Percentiles rank a stretch among this genome's conserved stretches.
These are phyloP conservation scores for Nothoprocta pentlandii DNA, from an alignment of 2,113 vertebrate species.

Conservation along the genomic window DNA sequence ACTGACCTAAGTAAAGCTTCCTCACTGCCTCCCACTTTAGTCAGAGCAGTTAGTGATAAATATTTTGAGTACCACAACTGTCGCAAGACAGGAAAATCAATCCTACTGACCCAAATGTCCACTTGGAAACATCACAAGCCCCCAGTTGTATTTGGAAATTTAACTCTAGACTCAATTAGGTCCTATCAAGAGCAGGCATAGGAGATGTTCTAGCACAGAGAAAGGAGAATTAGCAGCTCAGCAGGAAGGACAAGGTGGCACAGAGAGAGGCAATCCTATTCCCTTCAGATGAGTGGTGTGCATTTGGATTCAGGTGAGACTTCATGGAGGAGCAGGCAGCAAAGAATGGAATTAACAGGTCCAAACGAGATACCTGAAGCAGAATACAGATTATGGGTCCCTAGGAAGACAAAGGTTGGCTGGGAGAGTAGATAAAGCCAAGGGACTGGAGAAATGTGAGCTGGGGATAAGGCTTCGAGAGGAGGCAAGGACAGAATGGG, in stretches of 20 bases:
- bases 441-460: not conserved
- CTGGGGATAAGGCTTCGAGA: not conserved
- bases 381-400: not conserved
- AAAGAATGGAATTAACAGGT: not conserved
- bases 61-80: not conserved
- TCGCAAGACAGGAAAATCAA: not conserved
- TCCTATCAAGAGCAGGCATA: not conserved
- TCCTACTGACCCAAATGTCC: not conserved
- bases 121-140: not conserved
- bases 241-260: accelerated
- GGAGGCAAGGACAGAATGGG: not conserved
- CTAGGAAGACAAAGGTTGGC: not conserved
- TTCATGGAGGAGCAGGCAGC: not conserved
- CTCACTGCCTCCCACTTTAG: not conserved
- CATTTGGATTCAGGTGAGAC: not conserved
- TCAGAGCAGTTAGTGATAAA: not conserved
- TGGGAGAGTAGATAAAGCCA: not conserved
- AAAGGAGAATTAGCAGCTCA: not conserved
- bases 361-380: not conserved
- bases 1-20: not conserved
- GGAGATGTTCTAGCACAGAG: not conserved
- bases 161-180: not conserved
- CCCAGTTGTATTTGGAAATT: not conserved
- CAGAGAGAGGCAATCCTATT: not conserved
- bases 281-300: not conserved